phyloP scores from a whole-genome alignment of 2,113 vertebrate genomes.

The Macrotis lagotis region DNA sequence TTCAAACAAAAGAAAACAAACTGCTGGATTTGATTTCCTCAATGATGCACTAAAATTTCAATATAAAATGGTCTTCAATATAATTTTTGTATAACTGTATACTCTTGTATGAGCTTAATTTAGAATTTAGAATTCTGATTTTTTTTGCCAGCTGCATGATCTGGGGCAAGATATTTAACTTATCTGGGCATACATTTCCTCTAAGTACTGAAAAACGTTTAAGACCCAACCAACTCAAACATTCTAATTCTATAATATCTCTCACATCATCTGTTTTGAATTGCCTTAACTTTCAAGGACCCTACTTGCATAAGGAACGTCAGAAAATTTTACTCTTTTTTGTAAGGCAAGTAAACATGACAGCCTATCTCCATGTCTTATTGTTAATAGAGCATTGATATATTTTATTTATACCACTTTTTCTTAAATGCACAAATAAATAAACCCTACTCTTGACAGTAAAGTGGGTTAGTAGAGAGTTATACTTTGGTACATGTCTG shows the following conservation, averaged over 20 bases:
- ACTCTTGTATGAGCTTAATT: not conserved
- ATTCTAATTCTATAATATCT: not conserved
- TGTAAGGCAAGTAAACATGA: not conserved
- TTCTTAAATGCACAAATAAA: not conserved
- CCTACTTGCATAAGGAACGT: not conserved
- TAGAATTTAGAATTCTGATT: not conserved
- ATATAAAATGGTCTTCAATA: not conserved
- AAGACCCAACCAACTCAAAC: not conserved
- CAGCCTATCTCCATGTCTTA: not conserved
- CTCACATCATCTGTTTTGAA: not conserved
- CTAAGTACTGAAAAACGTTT: not conserved
- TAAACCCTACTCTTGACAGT: not conserved
- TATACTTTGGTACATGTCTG: not conserved
- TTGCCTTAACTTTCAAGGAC: not conserved
- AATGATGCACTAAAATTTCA: not conserved
- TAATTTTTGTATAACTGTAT: not conserved
- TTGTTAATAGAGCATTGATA: not conserved
- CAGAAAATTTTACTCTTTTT: not conserved
- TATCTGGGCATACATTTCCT: not conserved
- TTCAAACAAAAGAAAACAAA: not conserved
- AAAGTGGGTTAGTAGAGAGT: not conserved
- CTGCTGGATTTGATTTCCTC: not conserved
- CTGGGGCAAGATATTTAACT: not conserved
- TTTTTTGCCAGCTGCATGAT: not conserved
- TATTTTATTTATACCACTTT: not conserved